Percentiles rank a stretch among this genome's conserved stretches.
These are phyloP conservation scores for Platyura marginata DNA, from an alignment of 1,140 invertebrate species.

Conservation along the genomic window DNA sequence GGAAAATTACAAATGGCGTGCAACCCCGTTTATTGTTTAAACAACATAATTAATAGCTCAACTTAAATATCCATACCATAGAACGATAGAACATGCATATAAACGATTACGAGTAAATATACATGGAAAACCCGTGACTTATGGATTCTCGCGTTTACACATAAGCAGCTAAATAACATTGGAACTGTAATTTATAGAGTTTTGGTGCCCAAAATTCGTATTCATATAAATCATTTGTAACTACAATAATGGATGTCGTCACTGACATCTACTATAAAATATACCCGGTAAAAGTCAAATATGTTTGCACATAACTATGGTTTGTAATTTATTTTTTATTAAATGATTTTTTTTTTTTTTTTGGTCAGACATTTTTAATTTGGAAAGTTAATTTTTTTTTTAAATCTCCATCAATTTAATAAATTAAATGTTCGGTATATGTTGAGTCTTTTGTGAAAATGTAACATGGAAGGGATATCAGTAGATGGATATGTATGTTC, in stretches of 20 bases:
- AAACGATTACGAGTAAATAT: not conserved
- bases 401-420: too few species aligned
- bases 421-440: too few species aligned
- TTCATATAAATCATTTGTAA: not conserved
- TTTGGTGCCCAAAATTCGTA: not conserved
- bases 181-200: not conserved
- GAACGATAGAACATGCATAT: too few species aligned
- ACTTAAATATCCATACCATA: too few species aligned
- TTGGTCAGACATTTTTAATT: too few species aligned
- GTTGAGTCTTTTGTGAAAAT: too few species aligned
- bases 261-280: not conserved
- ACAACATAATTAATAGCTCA: too few species aligned
- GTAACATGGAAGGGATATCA: too few species aligned
- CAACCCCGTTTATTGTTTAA: too few species aligned
- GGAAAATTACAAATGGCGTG: too few species aligned
- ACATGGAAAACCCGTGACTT: not conserved
- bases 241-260: not conserved
- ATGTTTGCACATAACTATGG: not conserved
- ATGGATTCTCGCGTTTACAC: not conserved
- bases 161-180: not conserved
- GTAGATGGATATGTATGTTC: too few species aligned
- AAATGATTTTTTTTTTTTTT: not conserved
- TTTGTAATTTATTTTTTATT: not conserved
- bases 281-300: not conserved
- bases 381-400: too few species aligned